Evolutionary conservation across 2,113 vertebrate species (phyloP).

Genomic region (Calonectris borealis): DNA sequence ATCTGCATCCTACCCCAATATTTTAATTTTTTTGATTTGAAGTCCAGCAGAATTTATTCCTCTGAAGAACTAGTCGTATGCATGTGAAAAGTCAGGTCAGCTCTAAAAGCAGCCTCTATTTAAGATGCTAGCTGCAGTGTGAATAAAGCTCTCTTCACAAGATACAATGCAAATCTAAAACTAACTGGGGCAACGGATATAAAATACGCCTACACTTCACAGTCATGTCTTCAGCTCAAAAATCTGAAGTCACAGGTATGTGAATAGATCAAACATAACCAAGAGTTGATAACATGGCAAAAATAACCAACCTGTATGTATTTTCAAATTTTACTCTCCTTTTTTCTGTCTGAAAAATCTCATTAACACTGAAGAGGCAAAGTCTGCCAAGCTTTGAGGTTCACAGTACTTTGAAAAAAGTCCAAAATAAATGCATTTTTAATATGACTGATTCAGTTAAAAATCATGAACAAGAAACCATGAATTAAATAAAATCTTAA

Average conservation of each 20-base stretch:
- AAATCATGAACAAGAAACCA: background rate
- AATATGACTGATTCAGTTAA: background rate
- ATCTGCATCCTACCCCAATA: background rate
- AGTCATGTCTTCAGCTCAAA: slow-evolving; percentile 22
- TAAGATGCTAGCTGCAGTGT: background rate
- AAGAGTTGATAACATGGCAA: background rate
- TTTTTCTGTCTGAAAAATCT: slow-evolving; percentile 13
- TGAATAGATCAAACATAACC: slow-evolving; percentile 39
- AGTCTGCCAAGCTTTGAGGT: background rate
- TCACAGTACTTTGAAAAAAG: background rate
- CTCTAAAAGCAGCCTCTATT: background rate
- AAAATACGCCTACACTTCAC: slow-evolving; percentile 27
- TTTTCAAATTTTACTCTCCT: background rate
- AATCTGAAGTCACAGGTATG: slow-evolving; percentile 45
- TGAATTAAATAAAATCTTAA: background rate
- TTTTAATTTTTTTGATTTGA: background rate
- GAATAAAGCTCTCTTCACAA: slow-evolving; percentile 23
- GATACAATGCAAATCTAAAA: slow-evolving; percentile 32
- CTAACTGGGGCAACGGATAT: slow-evolving; percentile 39
- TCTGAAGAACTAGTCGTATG: background rate
- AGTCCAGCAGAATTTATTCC: background rate
- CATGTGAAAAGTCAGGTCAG: background rate
- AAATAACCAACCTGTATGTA: background rate
- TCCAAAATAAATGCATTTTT: background rate
- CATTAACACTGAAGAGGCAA: background rate